Conservation (phyloP, 2,797 vertebrate species). For the Pangasius mekongensis region DNA sequence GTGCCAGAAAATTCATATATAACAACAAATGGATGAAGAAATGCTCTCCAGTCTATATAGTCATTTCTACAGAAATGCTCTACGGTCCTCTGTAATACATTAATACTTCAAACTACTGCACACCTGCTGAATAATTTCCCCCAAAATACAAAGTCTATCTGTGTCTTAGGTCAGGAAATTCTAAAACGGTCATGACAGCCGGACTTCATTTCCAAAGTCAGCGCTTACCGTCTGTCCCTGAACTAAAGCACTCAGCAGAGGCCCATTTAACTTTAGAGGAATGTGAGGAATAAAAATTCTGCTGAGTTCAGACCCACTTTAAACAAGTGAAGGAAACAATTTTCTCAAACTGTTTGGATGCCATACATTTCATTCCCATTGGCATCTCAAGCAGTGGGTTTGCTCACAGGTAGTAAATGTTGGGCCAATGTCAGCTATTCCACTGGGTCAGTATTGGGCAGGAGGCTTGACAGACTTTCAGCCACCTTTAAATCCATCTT, state of each 20-base stretch:
- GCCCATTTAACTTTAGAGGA: not conserved
- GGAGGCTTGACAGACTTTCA: not conserved
- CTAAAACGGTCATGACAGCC: not conserved
- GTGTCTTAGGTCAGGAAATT: not conserved
- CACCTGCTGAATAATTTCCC: not conserved
- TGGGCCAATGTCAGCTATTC: not conserved
- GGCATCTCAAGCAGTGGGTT: not conserved
- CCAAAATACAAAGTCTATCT: not conserved
- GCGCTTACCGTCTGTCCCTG: not conserved
- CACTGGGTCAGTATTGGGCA: not conserved
- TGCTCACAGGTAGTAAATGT: not conserved
- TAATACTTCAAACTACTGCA: not conserved
- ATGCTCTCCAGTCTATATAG: too few relatives aligned
- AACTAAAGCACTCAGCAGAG: slow-evolving; percentile 13
- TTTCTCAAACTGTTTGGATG: not conserved
- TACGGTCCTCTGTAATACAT: not conserved
- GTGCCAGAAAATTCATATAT: too few relatives aligned
- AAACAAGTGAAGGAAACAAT: not conserved
- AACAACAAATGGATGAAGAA: not conserved
- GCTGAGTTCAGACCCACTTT: not conserved
- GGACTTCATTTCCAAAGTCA: slow-evolving; percentile 13
- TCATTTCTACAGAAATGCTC: not conserved
- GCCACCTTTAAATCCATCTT: not conserved
- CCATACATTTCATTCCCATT: not conserved
- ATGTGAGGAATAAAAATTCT: not conserved